Percentiles rank a stretch among this genome's conserved stretches.
These are phyloP conservation scores for Tachysurus vachellii DNA, from an alignment of 2,113 vertebrate genomes.

Conservation along the genomic window DNA sequence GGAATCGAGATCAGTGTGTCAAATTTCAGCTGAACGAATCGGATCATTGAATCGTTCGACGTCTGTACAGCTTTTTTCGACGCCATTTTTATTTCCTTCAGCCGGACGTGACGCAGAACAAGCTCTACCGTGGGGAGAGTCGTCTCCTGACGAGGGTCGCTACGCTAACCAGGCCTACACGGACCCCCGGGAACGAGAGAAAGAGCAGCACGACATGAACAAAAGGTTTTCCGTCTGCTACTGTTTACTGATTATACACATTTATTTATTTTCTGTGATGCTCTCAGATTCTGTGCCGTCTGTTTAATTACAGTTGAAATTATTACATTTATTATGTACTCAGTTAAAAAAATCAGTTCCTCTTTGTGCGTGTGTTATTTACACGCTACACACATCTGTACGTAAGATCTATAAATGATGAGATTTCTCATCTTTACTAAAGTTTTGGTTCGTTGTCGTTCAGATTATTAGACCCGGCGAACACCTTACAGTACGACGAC, in stretches of 20 bases:
- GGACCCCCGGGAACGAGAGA: slow-evolving; percentile 88
- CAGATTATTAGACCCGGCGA: slow-evolving; percentile 91
- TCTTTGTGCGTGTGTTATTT: neutral
- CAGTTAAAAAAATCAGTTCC: neutral
- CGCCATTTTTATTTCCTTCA: slow-evolving; percentile 37
- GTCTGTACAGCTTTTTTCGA: neutral
- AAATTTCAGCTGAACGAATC: neutral
- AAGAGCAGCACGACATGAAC: slow-evolving; percentile 95
- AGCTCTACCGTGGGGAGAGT: slow-evolving; percentile 81
- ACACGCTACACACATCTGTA: neutral
- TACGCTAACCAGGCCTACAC: slow-evolving; percentile 78
- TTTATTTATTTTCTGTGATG: neutral
- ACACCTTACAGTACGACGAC: slow-evolving; percentile 92
- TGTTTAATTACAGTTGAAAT: neutral
- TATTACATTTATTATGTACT: neutral
- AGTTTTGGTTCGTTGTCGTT: neutral
- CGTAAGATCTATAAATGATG: neutral
- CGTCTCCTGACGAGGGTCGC: slow-evolving; percentile 90
- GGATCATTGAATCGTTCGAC: too few species aligned
- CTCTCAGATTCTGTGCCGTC: neutral
- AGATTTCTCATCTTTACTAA: neutral
- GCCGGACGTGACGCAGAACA: slow-evolving; percentile 84
- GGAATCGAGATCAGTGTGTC: too few species aligned
- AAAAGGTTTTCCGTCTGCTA: slow-evolving; percentile 77
- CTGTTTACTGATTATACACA: too few species aligned